Evolutionary conservation across 2,888 invertebrate genomes (phyloP), one percentile per base, ranked within the genome.

Genomic region (Nineta flava): DNA sequence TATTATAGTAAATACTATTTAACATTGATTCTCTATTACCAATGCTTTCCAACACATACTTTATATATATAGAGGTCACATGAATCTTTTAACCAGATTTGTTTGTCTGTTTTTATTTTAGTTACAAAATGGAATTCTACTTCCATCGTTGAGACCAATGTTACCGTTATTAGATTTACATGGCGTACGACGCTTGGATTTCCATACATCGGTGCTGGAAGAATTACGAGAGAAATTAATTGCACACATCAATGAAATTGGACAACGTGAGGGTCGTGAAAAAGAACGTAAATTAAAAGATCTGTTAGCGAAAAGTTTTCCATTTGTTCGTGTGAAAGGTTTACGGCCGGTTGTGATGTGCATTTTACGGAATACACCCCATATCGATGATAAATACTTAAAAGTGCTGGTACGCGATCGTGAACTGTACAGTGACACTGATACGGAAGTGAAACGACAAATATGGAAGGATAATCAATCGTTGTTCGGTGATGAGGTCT

Each of bases 401-500:
- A 75, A 77, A 55, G 79, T 83, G 15, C 64, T 84, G 53, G 90
- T 91, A 1, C 73, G 83, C 53, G 93, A 94, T 61, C 76, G 86
- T 55, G 92, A 93, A 63, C 69, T 97, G 6, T 96, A 96, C 63
- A 83, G 85, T 57, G 93, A 92, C 57, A 93, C 94, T 9, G 91
- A 95, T 55, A 93, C 94, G 0, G 94, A 94, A 71, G 95, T 97
- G 0, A 96, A 95, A 64, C 75, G 95, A 41, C 96, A 97, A 65
- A 96, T 97, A 58, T 97, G 97, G 97, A 87, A 93, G 60, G 93
- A 95, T 60, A 94, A 96, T 67, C 95, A 96, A 63, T 87, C 91
- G 1, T 67, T 96, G 26, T 96, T 96, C 70, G 94, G 95, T 13
- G 95, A 96, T 66, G 96, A 96, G 74, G 94, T 96, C 0, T 94